phyloP scores from a whole-genome alignment of 2,113 vertebrate genomes.

The Marmota flaviventris region DNA sequence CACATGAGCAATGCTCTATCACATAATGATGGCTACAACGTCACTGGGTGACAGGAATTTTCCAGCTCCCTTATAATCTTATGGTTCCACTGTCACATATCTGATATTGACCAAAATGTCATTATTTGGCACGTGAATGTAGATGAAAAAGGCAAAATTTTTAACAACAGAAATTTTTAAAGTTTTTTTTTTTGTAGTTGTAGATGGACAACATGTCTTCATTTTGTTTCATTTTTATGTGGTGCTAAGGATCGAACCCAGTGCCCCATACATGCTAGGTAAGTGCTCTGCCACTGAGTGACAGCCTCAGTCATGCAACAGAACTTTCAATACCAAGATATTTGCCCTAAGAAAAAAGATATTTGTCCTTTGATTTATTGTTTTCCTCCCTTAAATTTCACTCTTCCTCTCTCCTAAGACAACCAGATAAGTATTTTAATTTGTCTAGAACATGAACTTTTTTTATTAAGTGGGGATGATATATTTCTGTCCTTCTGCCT shows the following conservation, averaged over 20 bases:
- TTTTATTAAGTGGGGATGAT: not conserved
- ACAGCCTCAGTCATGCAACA: too few species aligned
- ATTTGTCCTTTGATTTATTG: not conserved
- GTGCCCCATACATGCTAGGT: too few species aligned
- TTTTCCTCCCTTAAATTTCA: not conserved
- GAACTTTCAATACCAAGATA: not conserved
- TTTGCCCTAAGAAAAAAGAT: not conserved
- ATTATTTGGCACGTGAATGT: not conserved
- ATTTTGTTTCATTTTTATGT: too few species aligned
- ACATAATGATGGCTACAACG: not conserved
- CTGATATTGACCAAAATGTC: not conserved
- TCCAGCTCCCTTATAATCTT: too few species aligned
- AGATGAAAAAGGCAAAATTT: not conserved
- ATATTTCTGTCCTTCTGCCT: not conserved
- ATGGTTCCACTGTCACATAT: not conserved
- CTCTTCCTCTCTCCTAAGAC: not conserved
- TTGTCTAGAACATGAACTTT: not conserved
- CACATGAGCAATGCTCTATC: not conserved
- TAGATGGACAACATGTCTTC: too few species aligned
- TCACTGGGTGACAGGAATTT: not conserved
- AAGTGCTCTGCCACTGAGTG: too few species aligned
- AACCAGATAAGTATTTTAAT: not conserved
- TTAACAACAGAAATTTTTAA: not conserved
- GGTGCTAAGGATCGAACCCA: too few species aligned
- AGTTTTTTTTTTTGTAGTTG: too few species aligned